Conservation (phyloP, 2,888 invertebrate species). For the Cantharis flavilabris region DNA sequence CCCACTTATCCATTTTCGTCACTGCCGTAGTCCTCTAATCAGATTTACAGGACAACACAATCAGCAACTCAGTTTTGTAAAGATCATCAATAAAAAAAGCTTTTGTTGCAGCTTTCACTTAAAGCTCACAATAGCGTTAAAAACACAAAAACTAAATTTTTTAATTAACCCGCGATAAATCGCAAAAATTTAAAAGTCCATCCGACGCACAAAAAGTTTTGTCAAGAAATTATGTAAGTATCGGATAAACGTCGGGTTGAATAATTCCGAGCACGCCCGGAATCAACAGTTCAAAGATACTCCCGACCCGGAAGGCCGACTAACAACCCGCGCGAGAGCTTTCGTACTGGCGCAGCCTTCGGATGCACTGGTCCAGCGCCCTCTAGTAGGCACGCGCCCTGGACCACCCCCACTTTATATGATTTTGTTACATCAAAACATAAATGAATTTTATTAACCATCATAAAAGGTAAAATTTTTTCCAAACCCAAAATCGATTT, state of each 20-base stretch:
- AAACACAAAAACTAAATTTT: neutral
- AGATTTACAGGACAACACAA: slow-evolving; percentile 23
- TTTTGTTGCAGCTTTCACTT: slow-evolving; percentile 10
- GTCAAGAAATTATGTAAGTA: slow-evolving; percentile 2
- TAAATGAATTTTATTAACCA: slow-evolving; percentile 39
- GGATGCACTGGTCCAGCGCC: slow-evolving; percentile 34
- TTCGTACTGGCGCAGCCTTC: slow-evolving; percentile 32
- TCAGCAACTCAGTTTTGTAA: slow-evolving; percentile 10
- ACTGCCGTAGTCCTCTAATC: slow-evolving; percentile 22
- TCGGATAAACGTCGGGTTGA: neutral
- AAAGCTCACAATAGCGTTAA: neutral
- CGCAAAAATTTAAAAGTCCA: neutral
- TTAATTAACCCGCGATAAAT: neutral
- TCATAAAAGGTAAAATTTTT: neutral
- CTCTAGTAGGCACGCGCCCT: slow-evolving; percentile 34
- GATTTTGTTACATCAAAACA: slow-evolving; percentile 43
- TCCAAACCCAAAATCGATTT: neutral
- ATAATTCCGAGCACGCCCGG: slow-evolving; percentile 25
- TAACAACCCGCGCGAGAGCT: slow-evolving; percentile 28
- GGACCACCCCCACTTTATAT: slow-evolving; percentile 31
- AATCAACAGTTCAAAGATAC: slow-evolving; percentile 31
- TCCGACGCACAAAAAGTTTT: neutral
- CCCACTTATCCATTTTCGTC: slow-evolving; percentile 30
- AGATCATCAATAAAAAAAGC: slow-evolving; percentile 20
- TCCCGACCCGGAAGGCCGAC: slow-evolving; percentile 12